Evolutionary conservation across 1,140 invertebrate species (phyloP).

Genomic region (Drosophila auraria): DNA sequence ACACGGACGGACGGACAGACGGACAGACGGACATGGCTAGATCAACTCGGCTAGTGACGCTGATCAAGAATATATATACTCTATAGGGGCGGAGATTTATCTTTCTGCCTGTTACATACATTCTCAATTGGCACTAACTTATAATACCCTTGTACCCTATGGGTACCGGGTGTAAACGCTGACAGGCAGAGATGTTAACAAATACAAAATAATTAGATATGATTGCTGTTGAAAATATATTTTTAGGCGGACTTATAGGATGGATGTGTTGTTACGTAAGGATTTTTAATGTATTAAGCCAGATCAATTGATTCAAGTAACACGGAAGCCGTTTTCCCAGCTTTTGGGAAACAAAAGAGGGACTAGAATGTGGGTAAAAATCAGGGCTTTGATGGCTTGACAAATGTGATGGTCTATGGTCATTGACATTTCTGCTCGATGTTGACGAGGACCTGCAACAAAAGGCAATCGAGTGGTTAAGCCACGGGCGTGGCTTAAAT

Average conservation of each 20-base stretch:
- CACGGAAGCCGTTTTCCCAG: background rate
- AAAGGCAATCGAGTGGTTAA: constrained; percentile 40
- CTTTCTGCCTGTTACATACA: no score
- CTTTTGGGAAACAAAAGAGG: constrained; percentile 9
- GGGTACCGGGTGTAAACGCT: no score
- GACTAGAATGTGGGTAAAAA: constrained; percentile 19
- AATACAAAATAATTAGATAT: background rate
- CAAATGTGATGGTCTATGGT: constrained; percentile 47
- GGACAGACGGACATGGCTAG: no score
- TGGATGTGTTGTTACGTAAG: no score
- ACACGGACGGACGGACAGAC: no score
- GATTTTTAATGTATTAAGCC: constrained; percentile 25
- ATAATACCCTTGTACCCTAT: no score
- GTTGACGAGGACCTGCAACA: constrained; percentile 12
- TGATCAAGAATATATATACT: no score
- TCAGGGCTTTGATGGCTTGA: constrained; percentile 33
- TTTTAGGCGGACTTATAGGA: no score
- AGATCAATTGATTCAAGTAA: constrained; percentile 24
- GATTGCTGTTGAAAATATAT: background rate
- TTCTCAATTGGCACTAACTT: no score
- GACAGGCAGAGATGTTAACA: no score
- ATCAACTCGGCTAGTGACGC: no score
- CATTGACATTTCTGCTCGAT: constrained; percentile 40
- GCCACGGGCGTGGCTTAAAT: constrained; percentile 16
- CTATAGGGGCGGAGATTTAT: no score